Base-by-base conservation (phyloP, 2,113 vertebrate genomes). In the Excalfactoria chinensis region DNA sequence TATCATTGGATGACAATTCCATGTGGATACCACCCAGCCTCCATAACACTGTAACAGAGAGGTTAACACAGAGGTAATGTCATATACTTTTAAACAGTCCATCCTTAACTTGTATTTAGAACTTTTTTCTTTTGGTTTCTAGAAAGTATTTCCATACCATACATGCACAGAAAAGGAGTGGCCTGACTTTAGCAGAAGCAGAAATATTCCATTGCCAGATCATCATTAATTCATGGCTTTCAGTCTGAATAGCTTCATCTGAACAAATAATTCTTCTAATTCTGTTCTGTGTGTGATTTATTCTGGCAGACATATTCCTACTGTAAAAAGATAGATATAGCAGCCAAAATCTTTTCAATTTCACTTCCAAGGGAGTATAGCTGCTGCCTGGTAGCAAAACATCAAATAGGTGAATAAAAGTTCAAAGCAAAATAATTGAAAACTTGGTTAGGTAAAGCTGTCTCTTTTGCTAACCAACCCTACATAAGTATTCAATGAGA, bases 391-490 rank as follows among this genome's bases (percentile, higher is more conserved):
- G 75, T 77, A 90, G 62, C 70, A 85, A 95, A 91, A 80, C 51
- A 93, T 20, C 84, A 79, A 89, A 70, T 70, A 83, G 73, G 86
- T 85, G 74, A 93, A 91, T 40, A 91, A 70, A 81, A 91, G 66
- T 80, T 93, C 78, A 89, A 86, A 91, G 89, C 72, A 77, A 93
- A 93, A 86, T 80, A 91, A 81, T 66, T 89, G 87, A 93, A 95
- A 88, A 77, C 58, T 75, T 60, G 43, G 70, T 82, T 64, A 80
- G 63, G 48, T 93, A 88, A 94, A 96, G 74, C 75, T 14, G 86
- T 64, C 72, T 71, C 67, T 91, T 89, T 89, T 81, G 85, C 82
- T 77, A 95, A 89, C 66, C 40, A 80, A 48, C 62, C 53, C 69
- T 40, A 17, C 6, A 0, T 49, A 92, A 89, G 68, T 70, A 66